Evolutionary conservation across 2,113 vertebrate genomes (phyloP), one percentile per base, ranked within the genome.

Genomic region (Platanista minor): DNA sequence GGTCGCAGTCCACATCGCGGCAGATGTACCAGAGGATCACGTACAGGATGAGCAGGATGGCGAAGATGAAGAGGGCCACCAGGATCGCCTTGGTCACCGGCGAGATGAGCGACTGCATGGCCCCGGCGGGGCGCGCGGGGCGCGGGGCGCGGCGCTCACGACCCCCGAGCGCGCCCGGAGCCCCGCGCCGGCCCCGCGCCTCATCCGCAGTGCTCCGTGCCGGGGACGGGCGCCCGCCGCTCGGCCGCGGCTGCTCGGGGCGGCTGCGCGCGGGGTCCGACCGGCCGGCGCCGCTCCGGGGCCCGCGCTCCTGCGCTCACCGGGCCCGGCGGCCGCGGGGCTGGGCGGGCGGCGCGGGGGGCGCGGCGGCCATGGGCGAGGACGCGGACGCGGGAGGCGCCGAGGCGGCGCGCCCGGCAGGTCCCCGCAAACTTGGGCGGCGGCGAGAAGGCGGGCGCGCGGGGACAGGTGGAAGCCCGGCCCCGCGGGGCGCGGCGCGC

Each of bases 1-100:
- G 99, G 97, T 99, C 99, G 97, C 99, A 99, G 98, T 99, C 99
- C 98, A 99, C 99, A 98, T 99, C 99, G 94, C 99, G 99, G 99
- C 99, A 99, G 98, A 99, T 99, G 99, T 99, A 99, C 99, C 99
- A 99, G 41, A 99, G 99, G 97, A 99, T 99, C 98, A 99, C 99
- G 98, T 99, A 99, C 77, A 99, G 99, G 98, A 99, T 99, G 97
- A 99, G 99, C 85, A 99, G 99, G 98, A 99, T 99, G 98, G 99
- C 99, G 98, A 99, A 99, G 98, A 99, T 99, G 98, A 99, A 99
- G 72, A 99, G 98, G 91, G 99, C 99, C 95, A 99, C 99, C 94
- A 99, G 99, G 98, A 99, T 99, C 96, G 99, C 99, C 99, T 99
- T 99, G 98, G 99, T 99, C 98, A 99, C 99, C 93, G 99, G 99